Conservation (phyloP, 2,797 vertebrate species). For the Gadopsis bispinosus region DNA sequence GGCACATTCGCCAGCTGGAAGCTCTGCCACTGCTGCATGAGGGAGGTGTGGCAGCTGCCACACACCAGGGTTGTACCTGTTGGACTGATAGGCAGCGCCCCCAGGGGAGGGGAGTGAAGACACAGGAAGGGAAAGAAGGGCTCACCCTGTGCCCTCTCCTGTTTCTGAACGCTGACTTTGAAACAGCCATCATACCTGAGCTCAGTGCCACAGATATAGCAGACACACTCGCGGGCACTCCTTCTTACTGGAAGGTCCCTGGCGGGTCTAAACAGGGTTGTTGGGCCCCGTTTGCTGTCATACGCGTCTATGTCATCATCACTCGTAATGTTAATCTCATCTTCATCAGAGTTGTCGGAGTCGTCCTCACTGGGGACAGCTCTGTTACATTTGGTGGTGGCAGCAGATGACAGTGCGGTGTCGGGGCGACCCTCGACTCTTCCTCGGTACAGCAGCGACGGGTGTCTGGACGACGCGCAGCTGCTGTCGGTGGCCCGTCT, state of each 20-base stretch:
- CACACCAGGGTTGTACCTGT: slow-evolving; percentile 92
- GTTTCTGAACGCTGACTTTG: slow-evolving; percentile 94
- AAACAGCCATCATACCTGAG: slow-evolving; percentile 82
- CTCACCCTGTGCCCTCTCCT: slow-evolving; percentile 87
- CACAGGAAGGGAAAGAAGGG: slow-evolving; percentile 95
- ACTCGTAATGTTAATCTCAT: slow-evolving; percentile 90
- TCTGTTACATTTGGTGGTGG: slow-evolving; percentile 44
- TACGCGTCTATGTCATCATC: slow-evolving; percentile 79
- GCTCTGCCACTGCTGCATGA: slow-evolving; percentile 96
- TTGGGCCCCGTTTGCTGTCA: slow-evolving; percentile 39
- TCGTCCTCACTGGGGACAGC: slow-evolving; percentile 50
- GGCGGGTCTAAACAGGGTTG: slow-evolving; percentile 31
- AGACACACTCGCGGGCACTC: slow-evolving; percentile 73
- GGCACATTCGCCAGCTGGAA: slow-evolving; percentile 94
- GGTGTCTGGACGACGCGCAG: slow-evolving; percentile 71
- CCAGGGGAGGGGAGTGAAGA: slow-evolving; percentile 89
- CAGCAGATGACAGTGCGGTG: slow-evolving; percentile 53
- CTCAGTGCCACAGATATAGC: slow-evolving; percentile 90
- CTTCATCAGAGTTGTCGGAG: slow-evolving; percentile 83
- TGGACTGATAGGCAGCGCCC: slow-evolving; percentile 89
- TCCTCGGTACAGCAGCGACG: slow-evolving; percentile 65
- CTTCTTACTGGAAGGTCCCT: slow-evolving; percentile 55
- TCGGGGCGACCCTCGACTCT: slow-evolving; percentile 62
- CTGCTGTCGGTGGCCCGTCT: slow-evolving; percentile 74
- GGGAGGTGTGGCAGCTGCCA: slow-evolving; percentile 91